A percentile compares a stretch with the other conserved stretches of the same genome.
These are phyloP conservation scores for Brachionus paranguensis DNA, from an alignment of 1,140 invertebrate genomes.

Conservation along the genomic window DNA sequence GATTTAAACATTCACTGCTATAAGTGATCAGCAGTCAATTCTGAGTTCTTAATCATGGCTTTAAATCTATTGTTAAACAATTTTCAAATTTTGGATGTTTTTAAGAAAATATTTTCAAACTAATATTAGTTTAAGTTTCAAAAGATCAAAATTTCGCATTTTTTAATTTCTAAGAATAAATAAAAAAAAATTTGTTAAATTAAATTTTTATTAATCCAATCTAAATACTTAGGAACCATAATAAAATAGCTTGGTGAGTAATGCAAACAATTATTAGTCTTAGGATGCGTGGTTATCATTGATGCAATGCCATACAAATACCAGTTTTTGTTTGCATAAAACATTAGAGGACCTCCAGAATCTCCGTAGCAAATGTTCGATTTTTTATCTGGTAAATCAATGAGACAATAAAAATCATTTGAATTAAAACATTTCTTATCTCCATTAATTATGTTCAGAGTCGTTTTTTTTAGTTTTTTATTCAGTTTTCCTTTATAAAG, in stretches of 20 bases:
- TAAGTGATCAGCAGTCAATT: neutral
- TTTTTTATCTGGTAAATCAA: neutral
- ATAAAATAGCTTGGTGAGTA: neutral
- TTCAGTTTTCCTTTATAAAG: too few species aligned
- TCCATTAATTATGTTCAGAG: too few species aligned
- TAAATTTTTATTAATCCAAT: neutral
- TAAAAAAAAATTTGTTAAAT: neutral
- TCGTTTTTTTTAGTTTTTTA: too few species aligned
- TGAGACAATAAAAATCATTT: neutral
- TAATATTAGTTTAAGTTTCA: neutral
- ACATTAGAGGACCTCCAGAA: conserved; percentile 8
- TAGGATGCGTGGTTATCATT: neutral
- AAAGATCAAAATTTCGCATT: neutral
- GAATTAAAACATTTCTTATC: too few species aligned
- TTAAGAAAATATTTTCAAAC: neutral
- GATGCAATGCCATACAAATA: neutral
- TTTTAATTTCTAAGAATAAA: too few species aligned
- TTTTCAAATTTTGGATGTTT: neutral
- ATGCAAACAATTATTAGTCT: neutral
- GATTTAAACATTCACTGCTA: neutral
- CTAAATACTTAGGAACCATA: neutral
- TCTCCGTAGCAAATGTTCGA: conserved; percentile 15
- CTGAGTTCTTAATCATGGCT: neutral
- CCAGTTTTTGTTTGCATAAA: neutral
- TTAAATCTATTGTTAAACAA: neutral